Base-by-base conservation (phyloP, 1,140 invertebrate species). In the Agrypnia vestita region DNA sequence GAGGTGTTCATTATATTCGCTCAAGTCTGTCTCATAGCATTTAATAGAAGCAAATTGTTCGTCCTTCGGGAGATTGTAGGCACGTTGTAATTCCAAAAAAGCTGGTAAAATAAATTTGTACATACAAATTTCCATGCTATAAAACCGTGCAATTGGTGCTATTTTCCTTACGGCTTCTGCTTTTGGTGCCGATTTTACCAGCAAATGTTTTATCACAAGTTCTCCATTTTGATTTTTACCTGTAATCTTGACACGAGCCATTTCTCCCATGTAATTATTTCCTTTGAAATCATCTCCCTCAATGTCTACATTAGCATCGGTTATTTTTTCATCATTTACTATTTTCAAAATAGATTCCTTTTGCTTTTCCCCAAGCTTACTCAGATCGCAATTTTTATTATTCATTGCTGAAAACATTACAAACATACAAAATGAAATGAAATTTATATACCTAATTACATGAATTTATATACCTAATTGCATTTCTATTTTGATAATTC, bases 261-360 rank as follows among this genome's bases (percentile, higher is more conserved):
- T n/a, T 17, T 10, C 25, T 15, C 76, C 76, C 76, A 78, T 21
- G 17, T 46, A 78, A 46, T 78, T 78, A 55, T 69, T 59, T 47
- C 76, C 76, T 47, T 55, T 71, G 15, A 44, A 47, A 8, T 19
- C 13, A 59, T 59, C 55, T 59, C 7, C 17, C 15, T 59, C 17
- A 12, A 59, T 59, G 15, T 19, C 21, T 8, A 59, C 21, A 19
- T 59, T 12, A 19, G 55, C 15, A 19, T 59, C 15, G 15, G 55
- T 21, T 7, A 59, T 59, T 59, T 12, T n/a, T 59, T 59, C 55
- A 10, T 59, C 55, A 3, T 59, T 12, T 9, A 59, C 11, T 10
- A 59, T 17, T 59, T 59, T 21, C 21, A 19, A 19, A 21, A 59
- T 15, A 4, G 55, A 15, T 59, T 59, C 55, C 17, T 21, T 59